Base-by-base conservation (phyloP, 2,888 invertebrate genomes). In the Athetis lepigone region DNA sequence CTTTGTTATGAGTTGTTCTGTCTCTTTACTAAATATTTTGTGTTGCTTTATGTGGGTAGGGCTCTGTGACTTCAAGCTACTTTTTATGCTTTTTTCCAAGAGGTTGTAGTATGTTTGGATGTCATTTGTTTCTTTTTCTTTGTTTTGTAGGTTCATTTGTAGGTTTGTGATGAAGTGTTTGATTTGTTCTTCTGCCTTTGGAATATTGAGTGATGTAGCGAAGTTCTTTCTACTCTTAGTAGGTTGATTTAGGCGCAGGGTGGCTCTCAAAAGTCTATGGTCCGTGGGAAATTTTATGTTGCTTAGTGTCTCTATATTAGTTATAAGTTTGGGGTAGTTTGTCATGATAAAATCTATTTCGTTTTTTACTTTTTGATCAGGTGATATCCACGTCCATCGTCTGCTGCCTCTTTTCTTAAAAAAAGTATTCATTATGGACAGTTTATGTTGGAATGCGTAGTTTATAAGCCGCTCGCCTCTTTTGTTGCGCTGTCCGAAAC, bases 401-500 rank as follows among this genome's bases (percentile, higher is more conserved):
- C 46, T 19, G 18, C n/a, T 43, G 1, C 3, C 9, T 33, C 23
- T 29, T 4, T 29, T 36, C 11, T 54, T 54, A 9, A 54, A 54
- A 8, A 54, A 43, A 1, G 33, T n/a, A 21, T 54, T 54, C 33
- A 54, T 54, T n/a, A 54, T 43, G 4, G 51, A 27, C n/a, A 54
- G 11, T 36, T 54, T 60, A 25, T 54, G 11, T 54, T 60, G 23
- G 2, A 11, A 29, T 1, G 54, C 47, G 8, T 39, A 60, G 2
- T 33, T 11, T n/a, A 60, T 23, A 1, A 60, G 23, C 1, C 39
- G 39, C 1, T 52, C 52, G 11, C 60, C 60, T 33, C 60, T 39
- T 47, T 40, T 25, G 33, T 70, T 76, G 57, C 77, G 42, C 5
- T 7, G 39, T 21, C 77, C 77, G 6, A 63, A 74, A 4, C 77